Evolutionary conservation across 2,888 invertebrate genomes (phyloP).

Genomic region (Rhynchonema sp.): DNA sequence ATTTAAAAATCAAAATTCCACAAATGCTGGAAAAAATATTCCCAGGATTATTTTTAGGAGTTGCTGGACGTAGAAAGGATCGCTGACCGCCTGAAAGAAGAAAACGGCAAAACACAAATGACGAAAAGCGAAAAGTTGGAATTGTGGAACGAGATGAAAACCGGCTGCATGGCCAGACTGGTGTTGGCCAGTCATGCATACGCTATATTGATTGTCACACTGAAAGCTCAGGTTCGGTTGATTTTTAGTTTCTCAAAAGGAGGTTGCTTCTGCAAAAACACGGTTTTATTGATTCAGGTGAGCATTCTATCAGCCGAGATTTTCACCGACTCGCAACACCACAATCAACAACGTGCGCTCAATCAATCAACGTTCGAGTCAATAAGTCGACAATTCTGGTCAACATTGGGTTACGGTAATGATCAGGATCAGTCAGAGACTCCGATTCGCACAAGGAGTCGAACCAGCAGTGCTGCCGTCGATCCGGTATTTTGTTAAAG

Average conservation of each 20-base stretch:
- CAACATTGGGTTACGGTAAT: neutral
- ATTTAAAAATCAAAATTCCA: no score
- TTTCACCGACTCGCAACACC: slow-evolving; percentile 10
- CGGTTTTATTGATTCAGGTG: neutral
- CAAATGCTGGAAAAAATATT: no score
- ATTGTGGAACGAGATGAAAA: neutral
- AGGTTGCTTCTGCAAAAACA: neutral
- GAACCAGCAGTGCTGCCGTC: no score
- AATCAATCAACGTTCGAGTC: neutral
- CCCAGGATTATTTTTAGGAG: neutral
- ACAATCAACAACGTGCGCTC: no score
- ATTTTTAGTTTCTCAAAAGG: no score
- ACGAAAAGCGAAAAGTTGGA: neutral
- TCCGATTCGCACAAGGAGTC: no score
- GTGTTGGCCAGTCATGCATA: slow-evolving; percentile 13
- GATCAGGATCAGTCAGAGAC: neutral
- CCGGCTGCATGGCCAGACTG: slow-evolving; percentile 10
- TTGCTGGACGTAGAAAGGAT: neutral
- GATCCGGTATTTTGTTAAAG: no score
- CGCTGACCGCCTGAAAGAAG: neutral
- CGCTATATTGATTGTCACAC: slow-evolving; percentile 13
- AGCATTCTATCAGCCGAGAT: slow-evolving; percentile 15
- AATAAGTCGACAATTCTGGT: neutral
- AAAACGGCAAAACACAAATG: neutral
- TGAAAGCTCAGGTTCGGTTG: slow-evolving; percentile 18